Percentiles rank a stretch among this genome's conserved stretches.
phyloP scores from a whole-genome alignment of 2,113 vertebrate genomes.

The Triplophysa tibetana region DNA sequence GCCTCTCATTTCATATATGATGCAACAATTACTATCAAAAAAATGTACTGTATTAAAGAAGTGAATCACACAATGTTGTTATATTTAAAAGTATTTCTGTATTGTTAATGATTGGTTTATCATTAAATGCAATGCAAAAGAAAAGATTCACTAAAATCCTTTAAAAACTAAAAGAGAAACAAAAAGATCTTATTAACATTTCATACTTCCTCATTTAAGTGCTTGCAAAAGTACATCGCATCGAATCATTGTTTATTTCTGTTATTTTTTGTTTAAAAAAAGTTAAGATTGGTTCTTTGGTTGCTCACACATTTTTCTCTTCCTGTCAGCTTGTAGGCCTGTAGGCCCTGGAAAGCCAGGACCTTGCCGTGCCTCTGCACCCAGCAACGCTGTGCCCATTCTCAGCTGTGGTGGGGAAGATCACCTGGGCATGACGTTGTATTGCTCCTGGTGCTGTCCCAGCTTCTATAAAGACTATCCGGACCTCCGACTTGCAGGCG shows the following conservation, averaged over 20 bases:
- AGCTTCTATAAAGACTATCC: constrained; percentile 79
- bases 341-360: neutral
- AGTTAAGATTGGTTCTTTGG: neutral
- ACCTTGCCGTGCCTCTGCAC: constrained; percentile 45
- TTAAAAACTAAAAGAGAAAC: neutral
- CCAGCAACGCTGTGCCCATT: constrained; percentile 58
- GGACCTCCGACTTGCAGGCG: constrained; percentile 73
- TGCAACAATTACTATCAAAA: too few species aligned
- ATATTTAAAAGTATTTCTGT: too few species aligned
- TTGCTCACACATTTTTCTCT: neutral
- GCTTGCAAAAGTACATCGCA: neutral
- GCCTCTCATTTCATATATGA: too few species aligned
- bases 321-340: constrained; percentile 15
- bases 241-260: neutral
- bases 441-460: constrained; percentile 69
- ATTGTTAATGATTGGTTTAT: too few species aligned
- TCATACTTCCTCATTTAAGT: constrained; percentile 13
- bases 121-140: too few species aligned
- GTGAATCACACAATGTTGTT: too few species aligned
- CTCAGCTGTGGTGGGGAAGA: constrained; percentile 44
- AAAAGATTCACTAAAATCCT: too few species aligned
- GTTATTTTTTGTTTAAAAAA: neutral
- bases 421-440: constrained; percentile 64
- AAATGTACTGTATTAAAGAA: too few species aligned
- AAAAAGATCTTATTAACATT: neutral